These are phyloP conservation scores for Apeira syringaria DNA, from an alignment of 2,888 invertebrate genomes.

Conservation along the genomic window DNA sequence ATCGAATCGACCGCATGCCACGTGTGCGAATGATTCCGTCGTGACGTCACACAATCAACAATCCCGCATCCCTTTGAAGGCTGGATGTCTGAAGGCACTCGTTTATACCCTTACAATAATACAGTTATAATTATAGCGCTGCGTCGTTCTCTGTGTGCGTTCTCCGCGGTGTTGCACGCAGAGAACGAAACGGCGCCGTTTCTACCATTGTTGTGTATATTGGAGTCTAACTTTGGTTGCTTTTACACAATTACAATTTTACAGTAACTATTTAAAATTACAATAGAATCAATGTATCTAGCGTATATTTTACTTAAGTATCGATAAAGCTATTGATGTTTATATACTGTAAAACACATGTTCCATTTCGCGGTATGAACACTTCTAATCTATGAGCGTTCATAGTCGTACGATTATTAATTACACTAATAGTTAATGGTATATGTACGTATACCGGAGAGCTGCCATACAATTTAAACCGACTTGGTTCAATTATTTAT, in stretches of 20 bases:
- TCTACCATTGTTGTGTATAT: slow-evolving; percentile 51
- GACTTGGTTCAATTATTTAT: neutral
- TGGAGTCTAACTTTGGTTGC: slow-evolving; percentile 65
- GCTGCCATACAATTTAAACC: neutral
- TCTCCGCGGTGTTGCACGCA: too few species aligned
- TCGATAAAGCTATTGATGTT: slow-evolving; percentile 44
- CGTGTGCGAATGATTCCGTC: slow-evolving; percentile 47
- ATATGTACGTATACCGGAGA: slow-evolving; percentile 24
- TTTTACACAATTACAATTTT: slow-evolving; percentile 38
- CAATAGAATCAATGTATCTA: slow-evolving; percentile 53
- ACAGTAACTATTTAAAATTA: slow-evolving; percentile 33
- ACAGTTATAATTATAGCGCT: slow-evolving; percentile 45
- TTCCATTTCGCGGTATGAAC: slow-evolving; percentile 27
- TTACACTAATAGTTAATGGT: slow-evolving; percentile 13
- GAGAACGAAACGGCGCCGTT: slow-evolving; percentile 31
- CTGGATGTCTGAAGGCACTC: slow-evolving; percentile 81
- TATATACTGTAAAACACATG: slow-evolving; percentile 24
- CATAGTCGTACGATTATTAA: slow-evolving; percentile 26
- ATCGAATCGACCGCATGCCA: slow-evolving; percentile 41
- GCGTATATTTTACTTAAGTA: slow-evolving; percentile 55
- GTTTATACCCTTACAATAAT: slow-evolving; percentile 71
- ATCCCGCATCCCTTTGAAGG: slow-evolving; percentile 74
- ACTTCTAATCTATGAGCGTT: slow-evolving; percentile 31
- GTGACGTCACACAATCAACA: slow-evolving; percentile 67
- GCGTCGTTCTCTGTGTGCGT: slow-evolving; percentile 20